phyloP scores from a whole-genome alignment of 2,113 vertebrate genomes.

The Cyphomyrus discorhynchus region DNA sequence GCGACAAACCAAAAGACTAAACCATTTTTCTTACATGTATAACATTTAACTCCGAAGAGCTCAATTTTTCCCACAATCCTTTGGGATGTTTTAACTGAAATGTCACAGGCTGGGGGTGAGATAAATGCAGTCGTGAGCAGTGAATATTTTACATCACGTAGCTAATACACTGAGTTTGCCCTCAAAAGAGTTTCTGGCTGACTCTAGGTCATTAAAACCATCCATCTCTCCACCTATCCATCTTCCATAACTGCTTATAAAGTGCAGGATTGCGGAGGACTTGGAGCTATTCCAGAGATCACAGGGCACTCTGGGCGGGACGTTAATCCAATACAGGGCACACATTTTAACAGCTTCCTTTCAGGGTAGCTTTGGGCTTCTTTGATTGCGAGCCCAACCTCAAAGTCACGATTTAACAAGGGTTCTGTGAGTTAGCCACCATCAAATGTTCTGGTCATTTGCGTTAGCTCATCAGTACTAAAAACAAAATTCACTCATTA shows the following conservation, averaged over 20 bases:
- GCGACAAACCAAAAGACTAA: not conserved
- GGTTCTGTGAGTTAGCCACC: not conserved
- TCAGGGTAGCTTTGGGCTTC: not conserved
- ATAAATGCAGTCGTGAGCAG: not conserved
- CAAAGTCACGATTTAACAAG: not conserved
- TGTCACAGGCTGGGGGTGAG: slow-evolving; percentile 4
- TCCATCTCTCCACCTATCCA: not conserved
- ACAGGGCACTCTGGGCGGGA: not conserved
- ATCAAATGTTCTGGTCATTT: not conserved
- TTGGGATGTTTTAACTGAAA: not conserved
- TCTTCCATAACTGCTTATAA: not conserved
- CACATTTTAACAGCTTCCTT: not conserved
- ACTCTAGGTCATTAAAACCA: not conserved
- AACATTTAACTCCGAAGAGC: not conserved
- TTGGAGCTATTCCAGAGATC: not conserved
- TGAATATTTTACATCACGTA: slow-evolving; percentile 2
- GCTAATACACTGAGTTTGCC: not conserved
- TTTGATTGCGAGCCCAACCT: not conserved
- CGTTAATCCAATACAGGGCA: not conserved
- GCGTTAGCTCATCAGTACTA: not conserved
- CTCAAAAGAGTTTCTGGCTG: not conserved
- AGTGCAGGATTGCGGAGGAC: not conserved
- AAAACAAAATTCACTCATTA: not conserved
- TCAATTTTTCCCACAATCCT: not conserved
- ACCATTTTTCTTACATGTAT: not conserved